Evolutionary conservation across 2,888 invertebrate species (phyloP).

Genomic region (Nomada flava): DNA sequence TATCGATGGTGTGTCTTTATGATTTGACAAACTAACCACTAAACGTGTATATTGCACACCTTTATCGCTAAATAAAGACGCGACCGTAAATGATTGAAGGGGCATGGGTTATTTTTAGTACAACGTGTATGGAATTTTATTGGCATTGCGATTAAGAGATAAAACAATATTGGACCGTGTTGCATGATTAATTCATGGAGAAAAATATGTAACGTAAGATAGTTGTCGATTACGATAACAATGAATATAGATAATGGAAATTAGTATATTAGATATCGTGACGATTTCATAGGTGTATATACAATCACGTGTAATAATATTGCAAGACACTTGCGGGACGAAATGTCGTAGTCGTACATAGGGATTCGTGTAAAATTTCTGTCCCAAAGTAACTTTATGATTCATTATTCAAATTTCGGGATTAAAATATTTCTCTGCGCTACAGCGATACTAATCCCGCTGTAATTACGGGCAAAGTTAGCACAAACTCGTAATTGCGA

Average conservation of each 20-base stretch:
- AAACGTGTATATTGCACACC: constrained; percentile 1
- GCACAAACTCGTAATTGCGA: constrained; percentile 13
- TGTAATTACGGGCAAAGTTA: constrained; percentile 12
- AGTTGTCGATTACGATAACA: constrained; percentile 5
- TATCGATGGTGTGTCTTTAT: neutral
- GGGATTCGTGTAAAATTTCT: neutral
- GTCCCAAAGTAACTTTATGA: neutral
- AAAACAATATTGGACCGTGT: constrained; percentile 1
- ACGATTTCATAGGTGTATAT: neutral
- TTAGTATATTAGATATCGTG: neutral
- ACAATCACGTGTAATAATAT: too few species aligned
- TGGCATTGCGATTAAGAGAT: constrained; percentile 2
- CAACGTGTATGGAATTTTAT: constrained; percentile 5
- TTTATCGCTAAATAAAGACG: constrained; percentile 23
- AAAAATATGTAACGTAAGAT: constrained; percentile 11
- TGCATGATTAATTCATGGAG: neutral
- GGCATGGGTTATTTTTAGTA: constrained; percentile 6
- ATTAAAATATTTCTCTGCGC: constrained; percentile 10
- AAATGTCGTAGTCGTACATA: neutral
- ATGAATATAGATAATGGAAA: neutral
- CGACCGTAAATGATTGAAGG: constrained; percentile 12
- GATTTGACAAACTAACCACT: neutral
- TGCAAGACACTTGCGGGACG: too few species aligned
- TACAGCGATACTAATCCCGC: constrained; percentile 13
- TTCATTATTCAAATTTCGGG: neutral